A percentile compares a stretch with the other conserved stretches of the same genome.
Evolutionary conservation across 2,888 invertebrate species (phyloP).

Genomic region (Spialia ferax): DNA sequence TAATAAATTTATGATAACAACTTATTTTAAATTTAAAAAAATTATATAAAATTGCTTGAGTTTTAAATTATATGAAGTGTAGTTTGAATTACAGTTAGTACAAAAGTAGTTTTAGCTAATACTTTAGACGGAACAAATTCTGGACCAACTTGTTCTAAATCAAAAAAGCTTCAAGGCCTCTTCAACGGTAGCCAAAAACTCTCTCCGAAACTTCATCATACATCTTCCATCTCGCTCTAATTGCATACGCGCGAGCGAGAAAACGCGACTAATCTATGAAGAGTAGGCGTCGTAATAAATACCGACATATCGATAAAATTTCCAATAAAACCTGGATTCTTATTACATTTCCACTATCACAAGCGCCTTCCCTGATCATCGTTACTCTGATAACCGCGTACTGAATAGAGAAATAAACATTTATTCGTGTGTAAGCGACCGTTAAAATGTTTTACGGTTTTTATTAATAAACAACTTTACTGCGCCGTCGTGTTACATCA

Average conservation of each 20-base stretch:
- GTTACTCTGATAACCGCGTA: background rate
- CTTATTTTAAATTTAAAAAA: slow-evolving; percentile 13
- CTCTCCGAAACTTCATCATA: background rate
- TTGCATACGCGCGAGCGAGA: slow-evolving; percentile 3
- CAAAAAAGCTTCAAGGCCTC: too few species aligned
- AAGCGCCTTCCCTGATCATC: slow-evolving; percentile 26
- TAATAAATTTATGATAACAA: slow-evolving; percentile 3
- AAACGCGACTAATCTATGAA: background rate
- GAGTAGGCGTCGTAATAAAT: slow-evolving; percentile 12
- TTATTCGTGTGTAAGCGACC: slow-evolving; percentile 17
- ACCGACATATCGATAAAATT: slow-evolving; percentile 17
- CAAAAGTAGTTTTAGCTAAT: too few species aligned
- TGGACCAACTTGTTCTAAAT: too few species aligned
- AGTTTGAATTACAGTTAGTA: too few species aligned
- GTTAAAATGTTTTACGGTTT: slow-evolving; percentile 26
- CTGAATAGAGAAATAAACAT: slow-evolving; percentile 37
- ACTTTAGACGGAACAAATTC: too few species aligned
- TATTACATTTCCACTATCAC: slow-evolving; percentile 31
- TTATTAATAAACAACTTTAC: slow-evolving; percentile 11
- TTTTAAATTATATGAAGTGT: too few species aligned
- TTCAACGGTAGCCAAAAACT: background rate
- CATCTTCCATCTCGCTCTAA: slow-evolving; percentile 8
- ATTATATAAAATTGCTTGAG: too few species aligned
- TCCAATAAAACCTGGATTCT: slow-evolving; percentile 29
- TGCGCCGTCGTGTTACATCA: slow-evolving; percentile 23